Base-by-base conservation (phyloP, 2,797 vertebrate species). In the Pangasius krempfi region DNA sequence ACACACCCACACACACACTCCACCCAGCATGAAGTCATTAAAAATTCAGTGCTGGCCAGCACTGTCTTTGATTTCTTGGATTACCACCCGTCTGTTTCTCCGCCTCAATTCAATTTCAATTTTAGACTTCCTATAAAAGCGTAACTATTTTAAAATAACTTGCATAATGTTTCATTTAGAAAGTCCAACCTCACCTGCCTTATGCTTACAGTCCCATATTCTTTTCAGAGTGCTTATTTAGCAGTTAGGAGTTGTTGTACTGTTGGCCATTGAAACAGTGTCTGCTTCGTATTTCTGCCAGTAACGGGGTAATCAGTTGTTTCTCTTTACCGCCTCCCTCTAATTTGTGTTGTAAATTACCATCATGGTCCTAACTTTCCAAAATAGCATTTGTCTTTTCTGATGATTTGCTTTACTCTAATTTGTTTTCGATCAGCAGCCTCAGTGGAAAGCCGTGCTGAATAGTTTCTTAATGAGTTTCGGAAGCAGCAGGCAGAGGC, bases 1-100 rank as follows among this genome's bases (percentile, higher is more conserved):
- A 64, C 54, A 72, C 58, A 66, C 16, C 64, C 81, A 72, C 50
- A 62, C 54, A 33, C 81, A 72, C 88, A 73, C 72, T 81, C 44
- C 64, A 83, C 90, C 56, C 87, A 88, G 89, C 84, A 58, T 72
- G 88, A 33, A 44, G 78, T 85, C 70, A 86, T 92, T 92, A 92
- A 92, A 90, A 87, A 89, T 91, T 90, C 88, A 91, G 30, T 89
- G 60, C 70, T 44, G 72, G 85, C 66, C 88, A 88, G 75, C 40
- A 86, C 44, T 44, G 82, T 84, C 83, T 91, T 89, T 62, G 85
- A 87, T 87, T 87, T 87, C 83, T 81, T 27, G 50, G 80, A 90
- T 90, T 89, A 88, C 30, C 25, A 80, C 60, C 84, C 75, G 20
- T 37, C 58, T 78, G 64, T 75, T 73, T 76, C 70, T 62, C 47